Evolutionary conservation across 2,113 vertebrate genomes (phyloP).

Genomic region (Bos javanicus): DNA sequence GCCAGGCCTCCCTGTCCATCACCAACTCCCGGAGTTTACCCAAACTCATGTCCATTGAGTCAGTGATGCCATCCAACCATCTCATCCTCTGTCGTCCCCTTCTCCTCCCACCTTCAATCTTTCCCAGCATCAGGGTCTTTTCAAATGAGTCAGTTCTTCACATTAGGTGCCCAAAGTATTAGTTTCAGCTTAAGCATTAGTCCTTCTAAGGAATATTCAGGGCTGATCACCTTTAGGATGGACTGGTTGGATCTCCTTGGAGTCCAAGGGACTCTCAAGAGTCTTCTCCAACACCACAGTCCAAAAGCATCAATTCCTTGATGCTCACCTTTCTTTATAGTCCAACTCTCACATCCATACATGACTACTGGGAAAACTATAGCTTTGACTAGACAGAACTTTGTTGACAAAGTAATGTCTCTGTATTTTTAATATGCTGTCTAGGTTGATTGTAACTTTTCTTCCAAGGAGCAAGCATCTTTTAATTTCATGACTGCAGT

Average conservation of each 20-base stretch:
- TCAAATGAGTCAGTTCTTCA: neutral
- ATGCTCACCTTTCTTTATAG: accelerated
- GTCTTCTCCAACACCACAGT: neutral
- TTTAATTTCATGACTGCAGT: neutral
- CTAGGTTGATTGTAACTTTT: neutral
- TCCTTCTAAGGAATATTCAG: neutral
- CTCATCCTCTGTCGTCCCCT: neutral
- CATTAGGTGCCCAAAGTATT: neutral
- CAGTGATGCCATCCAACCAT: neutral
- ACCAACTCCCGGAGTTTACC: neutral
- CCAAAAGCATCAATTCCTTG: neutral
- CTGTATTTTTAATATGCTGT: neutral
- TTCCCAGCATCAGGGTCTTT: neutral
- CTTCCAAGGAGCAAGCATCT: neutral
- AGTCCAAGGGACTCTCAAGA: neutral
- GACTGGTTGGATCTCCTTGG: neutral
- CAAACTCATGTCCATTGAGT: neutral
- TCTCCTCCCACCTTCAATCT: neutral
- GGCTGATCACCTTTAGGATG: neutral
- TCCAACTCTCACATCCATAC: neutral
- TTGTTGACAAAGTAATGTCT: neutral
- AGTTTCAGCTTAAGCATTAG: neutral
- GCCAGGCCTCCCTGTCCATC: neutral
- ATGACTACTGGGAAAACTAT: neutral
- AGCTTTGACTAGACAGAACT: neutral